Base-by-base conservation (phyloP, 2,113 vertebrate genomes). In the Felis catus region DNA sequence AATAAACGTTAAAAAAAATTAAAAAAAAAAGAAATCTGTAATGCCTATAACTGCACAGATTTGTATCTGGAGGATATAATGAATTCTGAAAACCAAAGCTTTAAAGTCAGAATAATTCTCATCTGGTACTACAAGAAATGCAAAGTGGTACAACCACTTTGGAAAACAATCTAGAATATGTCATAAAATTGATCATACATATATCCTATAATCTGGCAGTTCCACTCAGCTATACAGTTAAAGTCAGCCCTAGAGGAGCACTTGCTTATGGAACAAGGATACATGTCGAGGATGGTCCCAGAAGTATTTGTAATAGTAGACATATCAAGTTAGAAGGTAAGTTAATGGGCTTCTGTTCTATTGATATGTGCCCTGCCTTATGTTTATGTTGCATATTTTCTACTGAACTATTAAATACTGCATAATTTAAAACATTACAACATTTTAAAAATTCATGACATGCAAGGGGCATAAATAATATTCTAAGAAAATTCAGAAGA, bases 391-490 rank as follows among this genome's bases (percentile, higher is more conserved):
- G 36, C 19, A 55, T 83, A 71, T 86, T 86, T 82, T 51, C 33
- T 65, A 90, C 36, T 21, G 76, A 61, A 66, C n/a, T 58, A 85
- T 90, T 39, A 89, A 86, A 86, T 41, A 29, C 7, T 94, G 48
- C 18, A 86, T 90, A 87, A 92, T 66, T 85, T 92, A 91, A 89
- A 84, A 81, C 12, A 74, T 45, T 66, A 88, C 55, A 82, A 70
- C 31, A 39, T 66, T 65, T 39, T 23, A 79, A 88, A 94, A 89
- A 71, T 29, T 31, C 58, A 85, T 71, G 33, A 71, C 25, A 79
- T 58, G n/a, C 14, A 68, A 95, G 45, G 19, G 7, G 1, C 18
- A 83, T 92, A 89, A 89, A 71, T 89, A 92, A 78, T 55, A 95
- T 33, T 92, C 33, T 76, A 86, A 73, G 48, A 74, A 13, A 82